phyloP scores from a whole-genome alignment of 2,888 invertebrate genomes.

The Zele albiditarsus region DNA sequence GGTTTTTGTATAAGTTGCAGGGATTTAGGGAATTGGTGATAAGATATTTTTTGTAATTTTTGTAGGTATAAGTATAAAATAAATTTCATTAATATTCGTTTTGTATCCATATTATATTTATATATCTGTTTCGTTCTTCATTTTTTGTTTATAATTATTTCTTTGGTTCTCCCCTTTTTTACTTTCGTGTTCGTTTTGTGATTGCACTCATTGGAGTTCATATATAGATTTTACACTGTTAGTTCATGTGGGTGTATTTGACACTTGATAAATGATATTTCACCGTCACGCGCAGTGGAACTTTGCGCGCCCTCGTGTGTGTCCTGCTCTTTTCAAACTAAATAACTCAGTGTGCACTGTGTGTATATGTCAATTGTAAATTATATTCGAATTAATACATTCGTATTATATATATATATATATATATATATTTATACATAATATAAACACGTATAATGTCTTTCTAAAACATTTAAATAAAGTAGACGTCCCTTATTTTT shows the following conservation, averaged over 20 bases:
- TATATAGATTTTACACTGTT: background rate
- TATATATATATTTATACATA: background rate
- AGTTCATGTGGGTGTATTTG: background rate
- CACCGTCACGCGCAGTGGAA: slow-evolving; percentile 5
- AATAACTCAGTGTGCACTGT: background rate
- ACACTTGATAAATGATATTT: slow-evolving; percentile 11
- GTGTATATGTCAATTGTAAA: background rate
- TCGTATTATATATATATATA: background rate
- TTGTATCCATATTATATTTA: background rate
- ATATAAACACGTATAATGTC: background rate
- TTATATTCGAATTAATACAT: background rate
- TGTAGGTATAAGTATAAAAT: too few relatives aligned
- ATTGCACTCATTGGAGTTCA: background rate
- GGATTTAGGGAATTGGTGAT: too few relatives aligned
- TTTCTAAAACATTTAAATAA: background rate
- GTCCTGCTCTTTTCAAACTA: background rate
- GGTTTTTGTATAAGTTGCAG: too few relatives aligned
- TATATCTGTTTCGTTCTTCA: background rate
- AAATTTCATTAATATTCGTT: background rate
- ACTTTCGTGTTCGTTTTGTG: background rate
- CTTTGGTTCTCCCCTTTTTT: background rate
- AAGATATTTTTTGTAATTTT: too few relatives aligned
- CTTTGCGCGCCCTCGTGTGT: background rate
- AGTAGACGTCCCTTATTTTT: background rate
- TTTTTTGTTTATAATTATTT: background rate